Base-by-base conservation (phyloP, 2,113 vertebrate species). In the Symphodus melops region DNA sequence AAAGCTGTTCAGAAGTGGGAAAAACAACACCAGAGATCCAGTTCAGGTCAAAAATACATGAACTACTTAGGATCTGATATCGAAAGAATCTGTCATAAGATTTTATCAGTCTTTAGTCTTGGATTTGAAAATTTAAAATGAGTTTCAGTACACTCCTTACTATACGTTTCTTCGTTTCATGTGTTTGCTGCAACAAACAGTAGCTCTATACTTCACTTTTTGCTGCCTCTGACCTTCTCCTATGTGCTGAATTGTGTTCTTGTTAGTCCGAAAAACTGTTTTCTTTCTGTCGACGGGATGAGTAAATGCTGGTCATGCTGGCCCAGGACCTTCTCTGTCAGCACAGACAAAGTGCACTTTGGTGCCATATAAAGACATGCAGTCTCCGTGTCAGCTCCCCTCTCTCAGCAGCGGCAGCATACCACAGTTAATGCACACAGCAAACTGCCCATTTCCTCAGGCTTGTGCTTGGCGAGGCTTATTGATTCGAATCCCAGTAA, bases 361-460 rank as follows among this genome's bases (percentile, higher is more conserved):
- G 89, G 86, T 89, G 86, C 89, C 91, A 83, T 85, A 91, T 90
- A 92, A 92, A 94, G 91, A 91, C 87, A 87, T 71, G 54, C 58
- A 82, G 86, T 72, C 72, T 79, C 46, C 13, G 42, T 77, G 86
- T 90, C 86, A 75, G 81, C 87, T 73, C 83, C 82, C 82, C 54
- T 68, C 49, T 54, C 71, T 49, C 68, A 72, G 82, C 75, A 77
- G 75, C 64, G 59, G 69, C 75, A 71, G 88, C 88, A 90, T 88
- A 87, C 91, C 89, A 88, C 81, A 84, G 86, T 86, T 85, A 89
- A 88, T 80, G 84, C 84, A 90, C 80, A 79, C 67, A 82, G 64
- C 72, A 25, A 80, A 88, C 82, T 89, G 73, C 62, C 83, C 83
- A 87, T 89, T 90, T 89, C 83, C 91, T 87, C 86, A 46, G 69